A percentile compares a stretch with the other conserved stretches of the same genome.
phyloP scores from a whole-genome alignment of 2,888 invertebrate species.

The Brassicogethes aeneus region DNA sequence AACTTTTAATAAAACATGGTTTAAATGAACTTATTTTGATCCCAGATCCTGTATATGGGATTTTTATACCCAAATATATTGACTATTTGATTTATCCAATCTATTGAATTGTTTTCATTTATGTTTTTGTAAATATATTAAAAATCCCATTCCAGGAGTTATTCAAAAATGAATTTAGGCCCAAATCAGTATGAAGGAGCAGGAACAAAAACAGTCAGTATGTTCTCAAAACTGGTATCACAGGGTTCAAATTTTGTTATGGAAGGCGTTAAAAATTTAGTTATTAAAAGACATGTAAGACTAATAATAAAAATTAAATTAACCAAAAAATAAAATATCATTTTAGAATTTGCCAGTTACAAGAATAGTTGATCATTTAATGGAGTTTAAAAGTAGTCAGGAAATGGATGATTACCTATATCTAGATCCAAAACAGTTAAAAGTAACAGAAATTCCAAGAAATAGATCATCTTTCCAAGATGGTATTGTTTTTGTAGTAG shows the following conservation, averaged over 20 bases:
- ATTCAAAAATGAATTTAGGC: conserved; percentile 64
- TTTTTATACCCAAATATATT: too few relatives aligned
- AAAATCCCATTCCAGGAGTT: conserved; percentile 60
- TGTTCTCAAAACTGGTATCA: conserved; percentile 96
- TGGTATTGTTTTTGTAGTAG: conserved; percentile 84
- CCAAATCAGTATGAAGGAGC: conserved; percentile 82
- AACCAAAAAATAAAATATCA: conserved; percentile 5
- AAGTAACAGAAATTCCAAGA: conserved; percentile 58
- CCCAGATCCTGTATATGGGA: too few relatives aligned
- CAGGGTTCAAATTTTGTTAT: conserved; percentile 98
- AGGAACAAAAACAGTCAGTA: conserved; percentile 91
- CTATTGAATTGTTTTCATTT: too few relatives aligned
- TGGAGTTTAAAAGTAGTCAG: conserved; percentile 68
- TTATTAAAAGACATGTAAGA: conserved; percentile 93
- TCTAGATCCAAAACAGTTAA: conserved; percentile 90
- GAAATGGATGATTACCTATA: conserved; percentile 86
- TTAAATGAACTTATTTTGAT: too few relatives aligned
- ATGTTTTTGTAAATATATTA: too few relatives aligned
- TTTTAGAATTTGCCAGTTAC: conserved; percentile 87
- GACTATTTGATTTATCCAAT: too few relatives aligned
- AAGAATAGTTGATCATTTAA: conserved; percentile 80
- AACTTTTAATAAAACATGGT: too few relatives aligned
- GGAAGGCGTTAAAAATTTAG: conserved; percentile 99
- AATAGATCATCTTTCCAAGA: conserved; percentile 69
- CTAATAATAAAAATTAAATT: too few relatives aligned